A percentile compares a stretch with the other conserved stretches of the same genome.
These are phyloP conservation scores for Teleiodes luculella DNA, from an alignment of 2,888 invertebrate species.

Conservation along the genomic window DNA sequence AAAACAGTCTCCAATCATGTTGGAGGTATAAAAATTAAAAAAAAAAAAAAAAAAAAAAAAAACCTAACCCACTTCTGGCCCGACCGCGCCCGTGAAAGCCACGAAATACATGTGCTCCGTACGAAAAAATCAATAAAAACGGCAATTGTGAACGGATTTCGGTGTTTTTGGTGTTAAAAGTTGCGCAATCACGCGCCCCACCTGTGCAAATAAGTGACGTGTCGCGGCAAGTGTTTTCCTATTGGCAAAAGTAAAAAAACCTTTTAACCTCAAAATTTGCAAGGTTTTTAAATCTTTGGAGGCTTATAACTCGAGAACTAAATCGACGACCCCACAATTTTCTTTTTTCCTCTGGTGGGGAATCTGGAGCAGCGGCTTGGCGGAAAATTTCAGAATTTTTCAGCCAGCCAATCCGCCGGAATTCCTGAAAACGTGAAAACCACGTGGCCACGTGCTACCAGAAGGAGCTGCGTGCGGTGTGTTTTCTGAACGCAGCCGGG, in stretches of 20 bases:
- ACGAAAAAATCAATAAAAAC: neutral
- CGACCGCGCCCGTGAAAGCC: neutral
- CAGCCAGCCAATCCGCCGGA: neutral
- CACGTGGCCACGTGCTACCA: neutral
- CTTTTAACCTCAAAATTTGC: neutral
- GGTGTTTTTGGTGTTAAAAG: neutral
- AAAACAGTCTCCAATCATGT: no score
- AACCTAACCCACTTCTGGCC: constrained; percentile 15
- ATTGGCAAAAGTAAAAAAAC: neutral
- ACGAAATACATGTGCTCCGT: neutral
- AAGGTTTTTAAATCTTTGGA: neutral
- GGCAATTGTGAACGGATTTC: neutral
- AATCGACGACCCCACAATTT: neutral
- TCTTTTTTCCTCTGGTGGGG: neutral
- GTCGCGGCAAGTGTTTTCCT: neutral
- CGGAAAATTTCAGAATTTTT: neutral
- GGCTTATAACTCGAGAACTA: neutral
- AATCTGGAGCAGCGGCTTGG: neutral
- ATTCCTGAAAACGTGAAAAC: neutral
- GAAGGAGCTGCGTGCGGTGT: neutral
- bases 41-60: no score
- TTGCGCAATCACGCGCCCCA: neutral
- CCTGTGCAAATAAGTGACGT: neutral
- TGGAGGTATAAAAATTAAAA: no score
- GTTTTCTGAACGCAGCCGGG: neutral